A percentile compares a stretch with the other conserved stretches of the same genome.
Conservation (phyloP, 2,113 vertebrate genomes). For the Heptranchias perlo region DNA sequence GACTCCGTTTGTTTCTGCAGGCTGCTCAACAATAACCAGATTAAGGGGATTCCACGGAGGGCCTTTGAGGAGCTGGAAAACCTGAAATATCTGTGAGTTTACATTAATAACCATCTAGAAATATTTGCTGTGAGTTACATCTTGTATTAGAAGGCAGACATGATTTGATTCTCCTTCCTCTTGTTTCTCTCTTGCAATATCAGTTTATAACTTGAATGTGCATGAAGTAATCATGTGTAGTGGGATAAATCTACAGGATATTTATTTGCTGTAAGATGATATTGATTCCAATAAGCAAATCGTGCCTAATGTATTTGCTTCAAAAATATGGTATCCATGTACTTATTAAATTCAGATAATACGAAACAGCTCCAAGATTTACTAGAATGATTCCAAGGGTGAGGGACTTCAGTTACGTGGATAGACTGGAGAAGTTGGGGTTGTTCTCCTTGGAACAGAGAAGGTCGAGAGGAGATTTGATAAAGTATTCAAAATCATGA, state of each 20-base stretch:
- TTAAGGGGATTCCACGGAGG: slow-evolving; percentile 49
- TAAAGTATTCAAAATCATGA: too few relatives aligned
- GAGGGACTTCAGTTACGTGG: too few relatives aligned
- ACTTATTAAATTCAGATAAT: not conserved
- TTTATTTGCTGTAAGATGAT: not conserved
- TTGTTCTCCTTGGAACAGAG: too few relatives aligned
- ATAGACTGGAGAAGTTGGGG: too few relatives aligned
- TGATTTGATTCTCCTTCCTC: not conserved
- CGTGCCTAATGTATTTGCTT: not conserved
- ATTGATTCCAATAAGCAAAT: not conserved
- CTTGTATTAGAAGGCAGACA: not conserved
- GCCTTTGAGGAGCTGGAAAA: slow-evolving; percentile 55
- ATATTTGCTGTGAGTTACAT: not conserved
- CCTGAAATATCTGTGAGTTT: slow-evolving; percentile 59
- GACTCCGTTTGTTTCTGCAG: slow-evolving; percentile 41
- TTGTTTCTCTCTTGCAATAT: not conserved
- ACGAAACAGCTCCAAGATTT: not conserved
- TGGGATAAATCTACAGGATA: not conserved
- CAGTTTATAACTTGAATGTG: not conserved
- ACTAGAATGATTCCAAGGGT: too few relatives aligned
- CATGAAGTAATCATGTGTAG: not conserved
- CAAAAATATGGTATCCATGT: not conserved
- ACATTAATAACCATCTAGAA: not conserved
- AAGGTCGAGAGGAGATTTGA: too few relatives aligned
- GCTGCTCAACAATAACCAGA: slow-evolving; percentile 58